Base-by-base conservation (phyloP, 1,140 invertebrate genomes). In the Coboldia fuscipes region DNA sequence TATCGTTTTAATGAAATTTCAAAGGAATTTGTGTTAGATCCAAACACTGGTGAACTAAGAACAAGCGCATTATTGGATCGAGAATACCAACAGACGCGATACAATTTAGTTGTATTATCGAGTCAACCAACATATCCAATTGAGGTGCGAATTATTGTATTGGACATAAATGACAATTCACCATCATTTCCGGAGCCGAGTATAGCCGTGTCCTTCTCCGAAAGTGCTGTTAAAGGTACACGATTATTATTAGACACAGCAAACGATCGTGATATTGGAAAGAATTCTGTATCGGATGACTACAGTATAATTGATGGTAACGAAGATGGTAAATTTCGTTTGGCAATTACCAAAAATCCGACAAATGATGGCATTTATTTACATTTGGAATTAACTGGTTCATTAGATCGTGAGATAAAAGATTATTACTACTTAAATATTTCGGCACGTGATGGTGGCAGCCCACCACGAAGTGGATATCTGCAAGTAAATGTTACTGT, bases 121-220 rank as follows among this genome's bases (percentile, higher is more conserved):
- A 88, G 81, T 47, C 83, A 88, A 47, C 84, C 86, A 3, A 90
- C 84, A 0, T 90, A 90, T 54, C 85, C 85, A 0, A 84, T 92
- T 35, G 85, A 90, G 55, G 84, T 93, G 9, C 62, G 82, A 37
- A 82, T 92, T 37, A 57, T 74, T 10, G 78, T 93, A 2, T 53
- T 75, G 1, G 85, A 93, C 52, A 66, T 88, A 14, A 92, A 92
- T 53, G 86, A 92, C 55, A 86, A 92, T 57, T 64, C 74, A 17
- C 84, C 85, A 0, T 72, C 77, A 51, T 89, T 93, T 60, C 86
- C 84, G 1, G 88, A 94, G 49, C 66, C 76, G 0, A 75, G 70
- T 39, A 82, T 88, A 26, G 75, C 72, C 0, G 75, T 89, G 0
- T 69, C 73, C 10, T 89, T 90, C 49, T 90, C 86, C 1, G 89